Base-by-base conservation (phyloP, 2,888 invertebrate species). In the Isotomurus palustris region DNA sequence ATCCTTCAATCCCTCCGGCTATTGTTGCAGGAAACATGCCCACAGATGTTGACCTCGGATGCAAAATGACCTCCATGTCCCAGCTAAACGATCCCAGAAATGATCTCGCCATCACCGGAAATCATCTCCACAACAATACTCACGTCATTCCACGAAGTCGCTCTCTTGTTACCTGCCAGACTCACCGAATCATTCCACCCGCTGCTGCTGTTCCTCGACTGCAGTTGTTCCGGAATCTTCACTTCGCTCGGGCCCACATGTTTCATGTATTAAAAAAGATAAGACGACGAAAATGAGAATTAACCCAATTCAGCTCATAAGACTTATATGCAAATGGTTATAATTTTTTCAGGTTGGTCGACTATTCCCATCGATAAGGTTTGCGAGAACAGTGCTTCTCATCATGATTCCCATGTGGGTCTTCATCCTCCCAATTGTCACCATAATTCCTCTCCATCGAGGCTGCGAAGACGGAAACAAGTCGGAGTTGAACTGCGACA, bases 361-460 rank as follows among this genome's bases (percentile, higher is more conserved):
- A 28, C 48, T 71, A 36, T 69, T 71, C 40, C 71, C 71, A 17
- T 69, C 69, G 2, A 69, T 71, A 29, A 56, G 71, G 6, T 71
- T 71, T 58, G 71, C 71, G 2, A 51, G 69, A 17, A 71, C 71
- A 6, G 69, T 71, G 21, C 62, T 71, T 17, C 62, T 71, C 17
- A 71, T 71, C 27, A 69, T 71, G 69, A 70, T 69, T 29, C 69
- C 69, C 43, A 71, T 69, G 68, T 71, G 71, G 71, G 58, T 69
- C 10, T 71, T 71, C 50, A 68, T 71, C 35, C 59, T 71, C 8
- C 71, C 71, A 3, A 69, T 71, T 38, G 62, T 71, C 40, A 70
- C 66, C 8, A 71, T 71, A 56, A 69, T 71, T 59, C 71, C 71
- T 40, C 57, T 71, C 12, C 66, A 69, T 41, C 53, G 67, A 8